A percentile compares a stretch with the other conserved stretches of the same genome.
These are phyloP conservation scores for Aricia agestis DNA, from an alignment of 1,140 invertebrate genomes.

Conservation along the genomic window DNA sequence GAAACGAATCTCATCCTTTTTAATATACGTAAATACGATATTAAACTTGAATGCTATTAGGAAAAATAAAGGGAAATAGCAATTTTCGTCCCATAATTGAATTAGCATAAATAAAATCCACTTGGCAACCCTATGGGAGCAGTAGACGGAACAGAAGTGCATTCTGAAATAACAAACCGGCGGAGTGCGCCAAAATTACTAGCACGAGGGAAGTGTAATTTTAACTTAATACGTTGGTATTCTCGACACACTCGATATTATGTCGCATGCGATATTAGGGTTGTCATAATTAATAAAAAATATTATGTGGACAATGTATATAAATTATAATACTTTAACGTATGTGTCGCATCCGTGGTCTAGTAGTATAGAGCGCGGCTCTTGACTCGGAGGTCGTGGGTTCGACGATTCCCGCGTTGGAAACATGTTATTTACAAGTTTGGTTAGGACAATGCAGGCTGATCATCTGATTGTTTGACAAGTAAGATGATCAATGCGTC, in stretches of 20 bases:
- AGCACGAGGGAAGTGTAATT: constrained; percentile 21
- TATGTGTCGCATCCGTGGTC: no score
- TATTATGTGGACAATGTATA: no score
- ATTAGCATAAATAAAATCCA: constrained; percentile 57
- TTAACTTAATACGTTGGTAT: constrained; percentile 19
- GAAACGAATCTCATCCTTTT: background rate
- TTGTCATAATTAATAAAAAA: background rate
- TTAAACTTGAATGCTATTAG: background rate
- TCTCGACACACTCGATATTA: constrained; percentile 9
- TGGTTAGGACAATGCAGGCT: no score
- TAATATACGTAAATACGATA: background rate
- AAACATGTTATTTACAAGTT: no score
- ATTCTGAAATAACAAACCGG: constrained; percentile 41
- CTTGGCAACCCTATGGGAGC: constrained; percentile 39
- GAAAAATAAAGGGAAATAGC: background rate
- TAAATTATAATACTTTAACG: no score
- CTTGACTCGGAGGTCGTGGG: no score
- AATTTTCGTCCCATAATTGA: constrained; percentile 34
- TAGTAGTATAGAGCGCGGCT: no score
- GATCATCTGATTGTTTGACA: no score
- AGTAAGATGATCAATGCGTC: no score
- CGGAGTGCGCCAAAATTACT: constrained; percentile 27
- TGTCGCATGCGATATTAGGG: background rate
- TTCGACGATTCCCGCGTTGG: no score
- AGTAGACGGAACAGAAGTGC: constrained; percentile 31